Conservation (phyloP, 2,888 invertebrate genomes). For the Apomyelois bistriatella region DNA sequence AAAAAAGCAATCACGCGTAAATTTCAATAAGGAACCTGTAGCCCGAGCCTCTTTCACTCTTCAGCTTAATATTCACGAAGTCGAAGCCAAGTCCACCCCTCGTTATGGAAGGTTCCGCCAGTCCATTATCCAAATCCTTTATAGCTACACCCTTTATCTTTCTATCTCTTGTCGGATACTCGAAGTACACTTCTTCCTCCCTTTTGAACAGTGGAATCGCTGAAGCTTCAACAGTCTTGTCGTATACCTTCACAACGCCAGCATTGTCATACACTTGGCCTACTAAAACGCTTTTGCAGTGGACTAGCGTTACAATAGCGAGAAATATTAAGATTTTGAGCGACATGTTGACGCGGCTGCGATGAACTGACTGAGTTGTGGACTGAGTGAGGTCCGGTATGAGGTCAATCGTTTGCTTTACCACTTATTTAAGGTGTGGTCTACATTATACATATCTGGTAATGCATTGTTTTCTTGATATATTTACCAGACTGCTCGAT, state of each 20-base stretch:
- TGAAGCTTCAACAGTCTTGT: constrained; percentile 33
- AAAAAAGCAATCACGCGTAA: constrained; percentile 45
- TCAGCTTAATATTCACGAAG: constrained; percentile 61
- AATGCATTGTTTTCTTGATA: not conserved
- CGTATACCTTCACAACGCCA: constrained; percentile 41
- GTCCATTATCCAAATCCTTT: constrained; percentile 58
- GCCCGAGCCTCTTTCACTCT: constrained; percentile 64
- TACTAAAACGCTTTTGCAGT: constrained; percentile 41
- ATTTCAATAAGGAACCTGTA: constrained; percentile 58
- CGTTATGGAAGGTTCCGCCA: constrained; percentile 58
- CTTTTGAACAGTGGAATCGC: constrained; percentile 41
- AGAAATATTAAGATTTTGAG: constrained; percentile 29
- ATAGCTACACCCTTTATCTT: constrained; percentile 69
- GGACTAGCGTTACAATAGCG: constrained; percentile 23
- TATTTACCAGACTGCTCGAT: no score
- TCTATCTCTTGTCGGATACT: constrained; percentile 46
- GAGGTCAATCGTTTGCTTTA: constrained; percentile 2
- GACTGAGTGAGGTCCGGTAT: not conserved
- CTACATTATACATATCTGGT: not conserved
- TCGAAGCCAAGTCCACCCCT: constrained; percentile 63
- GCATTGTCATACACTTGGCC: constrained; percentile 45
- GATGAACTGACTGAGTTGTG: not conserved
- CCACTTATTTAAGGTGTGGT: not conserved
- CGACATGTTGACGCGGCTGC: constrained; percentile 31
- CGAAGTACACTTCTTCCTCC: constrained; percentile 41